Conservation (phyloP, 2,113 vertebrate species). For the Eulemur rufifrons region DNA sequence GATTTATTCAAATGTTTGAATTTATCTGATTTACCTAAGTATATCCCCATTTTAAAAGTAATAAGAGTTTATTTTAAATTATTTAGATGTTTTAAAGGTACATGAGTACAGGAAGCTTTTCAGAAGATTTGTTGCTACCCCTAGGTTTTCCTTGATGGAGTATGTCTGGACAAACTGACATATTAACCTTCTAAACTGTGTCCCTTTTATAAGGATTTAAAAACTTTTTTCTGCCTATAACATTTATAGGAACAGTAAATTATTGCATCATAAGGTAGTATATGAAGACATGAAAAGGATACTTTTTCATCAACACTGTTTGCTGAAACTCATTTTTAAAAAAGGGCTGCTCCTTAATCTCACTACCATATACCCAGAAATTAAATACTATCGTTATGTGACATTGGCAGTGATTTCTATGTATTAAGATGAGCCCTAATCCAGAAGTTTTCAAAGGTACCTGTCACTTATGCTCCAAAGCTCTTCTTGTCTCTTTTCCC, state of each 20-base stretch:
- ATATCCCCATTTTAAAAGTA: constrained; percentile 16
- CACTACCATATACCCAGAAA: background rate
- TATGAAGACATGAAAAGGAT: constrained; percentile 33
- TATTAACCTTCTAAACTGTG: constrained; percentile 3
- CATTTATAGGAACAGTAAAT: constrained; percentile 27
- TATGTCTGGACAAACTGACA: constrained; percentile 30
- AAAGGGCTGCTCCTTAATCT: constrained; percentile 33
- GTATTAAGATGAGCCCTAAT: constrained; percentile 39
- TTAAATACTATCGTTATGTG: background rate
- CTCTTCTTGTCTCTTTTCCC: background rate
- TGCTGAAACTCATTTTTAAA: constrained; percentile 33
- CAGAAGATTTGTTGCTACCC: constrained; percentile 62
- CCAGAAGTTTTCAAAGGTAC: constrained; percentile 54
- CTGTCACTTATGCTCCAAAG: constrained; percentile 28
- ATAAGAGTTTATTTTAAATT: background rate
- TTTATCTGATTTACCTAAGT: constrained; percentile 29
- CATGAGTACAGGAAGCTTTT: constrained; percentile 27
- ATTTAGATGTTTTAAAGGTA: constrained; percentile 49
- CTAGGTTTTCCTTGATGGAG: constrained; percentile 20
- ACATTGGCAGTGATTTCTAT: constrained; percentile 27
- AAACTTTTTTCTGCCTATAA: constrained; percentile 5
- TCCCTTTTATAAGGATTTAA: background rate
- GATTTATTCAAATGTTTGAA: background rate
- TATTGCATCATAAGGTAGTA: constrained; percentile 57
- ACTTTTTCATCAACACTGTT: constrained; percentile 6